phyloP scores from a whole-genome alignment of 2,113 vertebrate species.

The zebrafish (Danio rerio) region GRCz12tu NC_133193.1:40043001-40043500 shows the following conservation, averaged over 20 bases:
- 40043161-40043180: background rate
- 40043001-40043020: background rate
- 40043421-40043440: slow-evolving; percentile 63
- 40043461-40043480: slow-evolving; percentile 86
- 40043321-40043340: slow-evolving; percentile 69
- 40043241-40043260: slow-evolving; percentile 47
- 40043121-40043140: background rate
- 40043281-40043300: slow-evolving; percentile 9
- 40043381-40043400: slow-evolving; percentile 68
- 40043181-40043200: background rate
- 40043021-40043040: background rate
- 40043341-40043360: slow-evolving; percentile 64
- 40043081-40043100: background rate
- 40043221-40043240: background rate
- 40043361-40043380: slow-evolving; percentile 61
- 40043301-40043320: slow-evolving; percentile 59
- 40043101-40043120: background rate
- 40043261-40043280: background rate
- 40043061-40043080: background rate
- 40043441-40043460: slow-evolving; percentile 77
- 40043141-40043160: background rate
- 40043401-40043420: slow-evolving; percentile 59
- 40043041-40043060: background rate
- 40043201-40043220: background rate
- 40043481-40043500: slow-evolving; percentile 69